Percentiles rank a stretch among this genome's conserved stretches.
Evolutionary conservation across 2,888 invertebrate genomes (phyloP).

Genomic region (Malacosoma neustria): DNA sequence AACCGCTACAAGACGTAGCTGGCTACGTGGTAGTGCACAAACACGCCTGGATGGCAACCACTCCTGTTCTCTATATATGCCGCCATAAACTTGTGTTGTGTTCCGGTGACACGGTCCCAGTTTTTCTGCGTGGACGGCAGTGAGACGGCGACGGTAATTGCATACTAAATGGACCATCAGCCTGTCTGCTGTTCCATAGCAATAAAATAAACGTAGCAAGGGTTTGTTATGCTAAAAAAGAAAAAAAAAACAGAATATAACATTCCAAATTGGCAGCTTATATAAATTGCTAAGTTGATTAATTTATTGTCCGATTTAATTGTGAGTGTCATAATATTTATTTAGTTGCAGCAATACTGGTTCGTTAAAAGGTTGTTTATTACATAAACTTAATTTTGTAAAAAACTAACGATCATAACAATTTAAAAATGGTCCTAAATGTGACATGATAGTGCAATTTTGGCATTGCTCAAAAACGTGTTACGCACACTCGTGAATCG

Average conservation of each 20-base stretch:
- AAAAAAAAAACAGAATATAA: too few relatives aligned
- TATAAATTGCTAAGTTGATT: too few relatives aligned
- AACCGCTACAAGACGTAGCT: neutral
- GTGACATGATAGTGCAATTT: neutral
- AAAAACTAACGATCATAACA: neutral
- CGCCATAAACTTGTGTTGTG: too few relatives aligned
- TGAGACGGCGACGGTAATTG: neutral
- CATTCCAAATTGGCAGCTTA: too few relatives aligned
- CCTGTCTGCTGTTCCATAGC: neutral
- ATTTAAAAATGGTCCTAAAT: neutral
- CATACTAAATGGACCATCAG: neutral
- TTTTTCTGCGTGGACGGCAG: neutral
- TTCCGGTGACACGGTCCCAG: neutral
- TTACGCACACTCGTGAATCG: conserved; percentile 30
- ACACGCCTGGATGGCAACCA: neutral
- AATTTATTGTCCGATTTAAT: too few relatives aligned
- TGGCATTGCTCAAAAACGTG: conserved; percentile 6
- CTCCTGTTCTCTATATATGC: neutral
- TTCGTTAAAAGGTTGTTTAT: too few relatives aligned
- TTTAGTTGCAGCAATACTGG: too few relatives aligned
- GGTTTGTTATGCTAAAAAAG: too few relatives aligned
- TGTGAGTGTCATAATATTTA: too few relatives aligned
- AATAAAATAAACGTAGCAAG: too few relatives aligned
- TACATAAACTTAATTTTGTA: too few relatives aligned
- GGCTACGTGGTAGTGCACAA: neutral